Evolutionary conservation across 2,888 invertebrate genomes (phyloP).

Genomic region (Rotaria macrura): DNA sequence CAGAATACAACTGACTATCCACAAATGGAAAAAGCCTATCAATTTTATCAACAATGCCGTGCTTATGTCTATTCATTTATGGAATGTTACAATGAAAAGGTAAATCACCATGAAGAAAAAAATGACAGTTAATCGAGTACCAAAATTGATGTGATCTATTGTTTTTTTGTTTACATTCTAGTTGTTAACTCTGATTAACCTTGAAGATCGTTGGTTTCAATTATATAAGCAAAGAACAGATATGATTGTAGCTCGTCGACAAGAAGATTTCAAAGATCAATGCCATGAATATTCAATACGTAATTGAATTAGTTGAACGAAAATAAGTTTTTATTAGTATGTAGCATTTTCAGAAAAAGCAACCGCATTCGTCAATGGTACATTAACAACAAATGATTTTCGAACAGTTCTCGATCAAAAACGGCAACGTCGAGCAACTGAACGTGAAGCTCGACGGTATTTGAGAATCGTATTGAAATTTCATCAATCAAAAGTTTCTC

Average conservation of each 20-base stretch:
- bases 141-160: no score
- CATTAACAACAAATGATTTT: neutral
- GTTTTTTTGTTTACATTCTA: conserved; percentile 39
- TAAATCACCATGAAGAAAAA: conserved; percentile 46
- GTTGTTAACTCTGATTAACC: conserved; percentile 60
- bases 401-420: conserved; percentile 24
- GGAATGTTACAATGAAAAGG: conserved; percentile 94
- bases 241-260: conserved; percentile 65
- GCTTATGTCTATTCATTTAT: conserved; percentile 89
- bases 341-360: conserved; percentile 27
- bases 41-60: conserved; percentile 84
- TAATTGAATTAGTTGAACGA: conserved; percentile 36
- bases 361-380: neutral
- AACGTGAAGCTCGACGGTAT: conserved; percentile 69
- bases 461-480: neutral
- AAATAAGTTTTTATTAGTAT: no score
- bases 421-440: conserved; percentile 64
- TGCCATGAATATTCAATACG: conserved; percentile 72
- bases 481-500: neutral
- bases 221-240: conserved; percentile 61
- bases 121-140: no score
- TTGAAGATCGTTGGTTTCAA: conserved; percentile 69
- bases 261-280: conserved; percentile 85
- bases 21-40: conserved; percentile 68
- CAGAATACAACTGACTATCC: conserved; percentile 56